Base-by-base conservation (phyloP, 2,888 invertebrate species). In the Allacma fusca region DNA sequence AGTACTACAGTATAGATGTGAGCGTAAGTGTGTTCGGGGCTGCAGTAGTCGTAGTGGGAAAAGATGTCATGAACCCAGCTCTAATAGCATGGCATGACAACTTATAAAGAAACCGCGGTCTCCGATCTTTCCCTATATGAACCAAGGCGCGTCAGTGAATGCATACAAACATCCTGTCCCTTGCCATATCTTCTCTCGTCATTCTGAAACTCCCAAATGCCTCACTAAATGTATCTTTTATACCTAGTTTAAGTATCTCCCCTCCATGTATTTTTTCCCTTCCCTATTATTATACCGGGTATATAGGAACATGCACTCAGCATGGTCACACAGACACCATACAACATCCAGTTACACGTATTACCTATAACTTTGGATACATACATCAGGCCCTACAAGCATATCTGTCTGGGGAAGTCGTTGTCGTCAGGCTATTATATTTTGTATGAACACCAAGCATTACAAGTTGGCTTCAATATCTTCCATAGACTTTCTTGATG, bases 191-290 rank as follows among this genome's bases (percentile, higher is more conserved):
- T 5, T 70, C 70, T 24, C 16, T 34, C 44, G 40, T 69, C 69
- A 70, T 40, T 62, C 43, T 76, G 62, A 50, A 50, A 76, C 57
- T 76, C 76, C 76, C 76, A 70, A 70, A 59, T 43, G 76, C 69
- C 69, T 69, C 57, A 70, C 64, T 69, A 76, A 76, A 76, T 70
- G 70, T 64, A 75, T 75, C 75, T 68, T 75, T 70, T 70, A 76
- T 76, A 70, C 64, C 76, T 64, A 57, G 34, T 73, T 73, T 62
- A 73, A 73, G 73, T 62, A 73, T 73, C 26, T 19, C 65, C 65
- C 50, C 50, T 50, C n/a, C 50, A 50, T 50, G 28, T 13, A 65
- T n/a, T 65, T 65, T 29, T 29, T 29, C 28, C 16, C 28, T 28
- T 65, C 28, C 29, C 65, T 50, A 9, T 50, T 34, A 34, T 34